Evolutionary conservation across 2,888 invertebrate species (phyloP).

Genomic region (Drosophila merina): DNA sequence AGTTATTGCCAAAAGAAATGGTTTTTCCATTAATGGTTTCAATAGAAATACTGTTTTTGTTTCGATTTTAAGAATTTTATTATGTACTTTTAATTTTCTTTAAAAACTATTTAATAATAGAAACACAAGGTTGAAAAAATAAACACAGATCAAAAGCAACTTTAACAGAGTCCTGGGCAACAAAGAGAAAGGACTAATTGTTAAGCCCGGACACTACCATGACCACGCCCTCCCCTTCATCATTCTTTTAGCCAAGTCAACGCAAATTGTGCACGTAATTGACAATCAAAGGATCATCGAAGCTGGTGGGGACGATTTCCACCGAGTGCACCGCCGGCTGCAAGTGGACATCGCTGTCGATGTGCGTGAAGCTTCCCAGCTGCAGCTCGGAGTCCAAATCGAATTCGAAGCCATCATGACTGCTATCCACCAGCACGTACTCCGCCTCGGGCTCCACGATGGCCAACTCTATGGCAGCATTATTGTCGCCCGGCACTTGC

Average conservation of each 20-base stretch:
- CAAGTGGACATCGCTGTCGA: constrained; percentile 75
- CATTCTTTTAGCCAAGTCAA: constrained; percentile 31
- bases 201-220: constrained; percentile 8
- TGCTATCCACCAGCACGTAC: constrained; percentile 71
- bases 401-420: constrained; percentile 57
- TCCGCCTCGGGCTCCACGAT: constrained; percentile 72
- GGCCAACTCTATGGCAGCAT: constrained; percentile 60
- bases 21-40: background rate
- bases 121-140: constrained; percentile 11
- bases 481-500: constrained; percentile 57
- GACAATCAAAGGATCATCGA: constrained; percentile 76
- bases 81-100: background rate
- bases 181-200: constrained; percentile 14
- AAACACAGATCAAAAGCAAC: constrained; percentile 31
- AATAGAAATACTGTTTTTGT: background rate
- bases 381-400: constrained; percentile 43
- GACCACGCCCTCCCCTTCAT: background rate
- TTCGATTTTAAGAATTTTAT: background rate
- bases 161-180: constrained; percentile 37
- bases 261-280: constrained; percentile 75
- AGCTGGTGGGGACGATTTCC: constrained; percentile 78
- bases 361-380: constrained; percentile 77
- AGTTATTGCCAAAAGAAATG: constrained; percentile 7
- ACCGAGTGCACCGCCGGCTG: constrained; percentile 81
- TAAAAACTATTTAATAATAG: constrained; percentile 5